Conservation (phyloP, 2,113 vertebrate genomes). For the Apodemus sylvaticus region DNA sequence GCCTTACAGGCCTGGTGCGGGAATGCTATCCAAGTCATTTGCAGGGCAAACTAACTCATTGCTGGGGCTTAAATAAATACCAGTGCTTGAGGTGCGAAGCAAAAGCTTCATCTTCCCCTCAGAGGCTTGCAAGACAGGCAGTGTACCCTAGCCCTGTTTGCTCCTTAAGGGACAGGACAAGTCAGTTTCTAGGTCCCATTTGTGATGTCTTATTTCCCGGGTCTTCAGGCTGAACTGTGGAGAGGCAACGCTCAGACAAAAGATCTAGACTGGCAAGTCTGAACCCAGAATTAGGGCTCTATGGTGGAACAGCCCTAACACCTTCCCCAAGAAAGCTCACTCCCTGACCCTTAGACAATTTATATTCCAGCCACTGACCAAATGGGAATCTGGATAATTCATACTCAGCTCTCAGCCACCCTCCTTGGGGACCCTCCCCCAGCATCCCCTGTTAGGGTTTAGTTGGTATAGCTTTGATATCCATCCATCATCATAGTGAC, state of each 20-base stretch:
- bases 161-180: not conserved
- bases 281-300: not conserved
- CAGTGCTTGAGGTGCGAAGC: not conserved
- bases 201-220: not conserved
- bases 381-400: rapidly evolving
- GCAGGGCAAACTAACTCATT: not conserved
- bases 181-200: not conserved
- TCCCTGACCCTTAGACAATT: rapidly evolving
- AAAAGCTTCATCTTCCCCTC: rapidly evolving
- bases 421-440: rapidly evolving
- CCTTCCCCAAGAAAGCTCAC: not conserved
- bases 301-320: not conserved
- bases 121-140: not conserved
- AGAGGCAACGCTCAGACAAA: not conserved
- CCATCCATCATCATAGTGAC: not conserved
- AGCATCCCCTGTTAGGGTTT: not conserved
- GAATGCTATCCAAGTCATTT: rapidly evolving
- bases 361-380: not conserved
- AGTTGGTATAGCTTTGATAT: not conserved
- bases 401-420: not conserved
- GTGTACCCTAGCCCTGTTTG: rapidly evolving
- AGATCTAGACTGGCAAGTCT: not conserved
- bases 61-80: not conserved
- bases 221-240: not conserved
- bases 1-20: not conserved